Base-by-base conservation (phyloP, 2,888 invertebrate species). In the Therioaphis trifolii region DNA sequence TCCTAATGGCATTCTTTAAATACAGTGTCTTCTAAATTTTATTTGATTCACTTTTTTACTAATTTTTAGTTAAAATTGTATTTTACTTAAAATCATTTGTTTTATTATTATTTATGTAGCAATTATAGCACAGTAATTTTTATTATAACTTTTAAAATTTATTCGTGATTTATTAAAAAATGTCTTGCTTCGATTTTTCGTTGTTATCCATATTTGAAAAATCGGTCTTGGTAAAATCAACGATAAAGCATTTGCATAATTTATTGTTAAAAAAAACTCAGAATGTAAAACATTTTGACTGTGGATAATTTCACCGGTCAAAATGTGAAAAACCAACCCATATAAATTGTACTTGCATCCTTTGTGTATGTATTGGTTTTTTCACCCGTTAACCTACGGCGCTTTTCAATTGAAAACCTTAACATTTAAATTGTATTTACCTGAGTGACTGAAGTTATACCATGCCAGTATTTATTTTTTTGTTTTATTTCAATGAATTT, bases 221-320 rank as follows among this genome's bases (percentile, higher is more conserved):
- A 35, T 5, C 35, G 35, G 35, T 35, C 27, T 66, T 4, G 15
- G 49, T 21, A 35, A 9, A 46, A 2, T 46, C 46, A 61, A 63
- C 76, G 49, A 49, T 49, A 35, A 35, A 77, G 21, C 35, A 29
- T 49, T 29, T 66, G 66, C 77, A 66, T 77, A 77, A 77, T 77
- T 66, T 77, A 77, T 66, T 66, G 35, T 66, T 18, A 9, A 46
- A 63, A 58, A 74, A 58, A 52, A 7, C 1, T 27, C 49, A 49
- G 27, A 77, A 63, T 76, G 49, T 21, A 46, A 46, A 77, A 77
- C 77, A 77, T 66, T 77, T 15, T 76, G 76, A 76, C 63, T 46
- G 29, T 46, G n/a, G 27, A 76, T 76, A 63, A 63, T 76, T 76
- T 76, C 15, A n/a, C n/a, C 9, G 76, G 63, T 77, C 46, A 63